Evolutionary conservation across 2,888 invertebrate genomes (phyloP), one percentile per base, ranked within the genome.

Genomic region (Drosophila percnosoma): DNA sequence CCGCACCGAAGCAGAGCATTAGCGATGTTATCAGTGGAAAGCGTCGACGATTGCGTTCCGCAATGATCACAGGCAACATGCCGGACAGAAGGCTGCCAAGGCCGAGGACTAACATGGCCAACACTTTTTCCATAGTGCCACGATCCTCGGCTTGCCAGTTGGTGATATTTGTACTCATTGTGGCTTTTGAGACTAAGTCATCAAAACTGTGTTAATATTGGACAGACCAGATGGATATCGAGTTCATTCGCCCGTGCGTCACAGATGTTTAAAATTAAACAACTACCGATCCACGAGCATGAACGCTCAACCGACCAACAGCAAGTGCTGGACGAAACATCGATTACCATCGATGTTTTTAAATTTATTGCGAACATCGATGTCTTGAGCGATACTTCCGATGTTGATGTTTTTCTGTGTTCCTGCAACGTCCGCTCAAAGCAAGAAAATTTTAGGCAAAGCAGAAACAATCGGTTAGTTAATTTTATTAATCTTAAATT

Each of bases 1-100:
- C 97, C 8, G 96, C 97, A 4, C 97, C 97, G 85, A 96, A 97
- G 89, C 97, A 97, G 2, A 97, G 93, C 10, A 96, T 92, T 21
- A 95, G 94, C 0, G 97, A 96, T 1, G 96, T 94, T 2, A 95
- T 86, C 3, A 96, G 91, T 0, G 96, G 96, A 88, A 95, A 94
- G 31, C 94, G 93, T 73, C 94, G 94, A 54, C 95, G 93, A 48
- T 95, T 94, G 8, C 94, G 93, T 48, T 94, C 94, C 0, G 95
- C 94, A 81, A 96, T 94, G 70, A 94, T 94, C 0, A 95, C 94
- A 4, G 97, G 97, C 1, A 96, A 83, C 91, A 97, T 93, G 0
- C 97, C 97, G 1, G 95, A 93, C 1, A 96, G 53, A 61, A 97
- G 94, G 71, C 97, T 97, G 0, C 96, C 95, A 0, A 95, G 75